Conservation (phyloP, 2,113 vertebrate genomes). For the Poeciliopsis turrubarensis region DNA sequence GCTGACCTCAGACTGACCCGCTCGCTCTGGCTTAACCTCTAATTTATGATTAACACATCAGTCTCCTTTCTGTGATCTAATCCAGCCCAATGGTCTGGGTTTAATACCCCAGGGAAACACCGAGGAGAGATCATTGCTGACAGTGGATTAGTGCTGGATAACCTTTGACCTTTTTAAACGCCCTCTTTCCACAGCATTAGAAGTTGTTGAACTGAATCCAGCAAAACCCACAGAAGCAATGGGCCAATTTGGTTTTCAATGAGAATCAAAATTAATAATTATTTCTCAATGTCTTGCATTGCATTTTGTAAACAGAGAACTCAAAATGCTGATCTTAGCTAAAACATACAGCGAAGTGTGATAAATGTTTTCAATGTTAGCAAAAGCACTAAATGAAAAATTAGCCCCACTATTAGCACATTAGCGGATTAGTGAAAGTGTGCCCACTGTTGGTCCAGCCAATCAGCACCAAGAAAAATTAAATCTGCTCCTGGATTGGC, state of each 20-base stretch:
- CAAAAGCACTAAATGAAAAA: too few species aligned
- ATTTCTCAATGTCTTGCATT: neutral
- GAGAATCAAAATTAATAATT: neutral
- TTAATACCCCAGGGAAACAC: conserved; percentile 64
- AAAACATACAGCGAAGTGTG: too few species aligned
- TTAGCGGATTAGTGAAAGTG: too few species aligned
- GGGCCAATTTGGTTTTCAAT: neutral
- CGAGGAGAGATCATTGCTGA: conserved; percentile 61
- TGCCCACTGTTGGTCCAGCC: too few species aligned
- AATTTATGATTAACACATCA: conserved; percentile 77
- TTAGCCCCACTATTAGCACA: too few species aligned
- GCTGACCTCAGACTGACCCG: conserved; percentile 72
- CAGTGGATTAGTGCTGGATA: conserved; percentile 57
- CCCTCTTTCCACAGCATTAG: conserved; percentile 27
- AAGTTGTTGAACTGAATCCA: conserved; percentile 26
- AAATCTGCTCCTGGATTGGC: too few species aligned
- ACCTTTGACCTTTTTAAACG: conserved; percentile 55
- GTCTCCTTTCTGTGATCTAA: conserved; percentile 67
- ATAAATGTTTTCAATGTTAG: too few species aligned
- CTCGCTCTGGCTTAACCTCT: conserved; percentile 53
- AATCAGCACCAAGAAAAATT: too few species aligned
- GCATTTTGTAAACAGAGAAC: too few species aligned
- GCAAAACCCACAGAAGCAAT: neutral
- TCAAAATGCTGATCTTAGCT: too few species aligned
- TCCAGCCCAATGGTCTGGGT: conserved; percentile 60